Evolutionary conservation across 2,888 invertebrate species (phyloP).

Genomic region (Syrphus vitripennis): DNA sequence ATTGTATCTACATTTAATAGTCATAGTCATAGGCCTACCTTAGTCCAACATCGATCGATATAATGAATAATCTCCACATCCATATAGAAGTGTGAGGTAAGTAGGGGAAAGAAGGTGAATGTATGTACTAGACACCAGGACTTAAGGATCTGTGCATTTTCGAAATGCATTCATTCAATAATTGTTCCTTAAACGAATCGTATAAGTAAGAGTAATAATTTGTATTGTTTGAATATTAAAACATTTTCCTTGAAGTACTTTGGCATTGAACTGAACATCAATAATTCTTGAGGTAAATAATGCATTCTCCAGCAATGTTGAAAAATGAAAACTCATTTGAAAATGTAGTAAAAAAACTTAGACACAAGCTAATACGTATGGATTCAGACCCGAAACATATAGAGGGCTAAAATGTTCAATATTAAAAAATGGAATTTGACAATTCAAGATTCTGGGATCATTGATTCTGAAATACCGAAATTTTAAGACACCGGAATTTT

Average conservation of each 20-base stretch:
- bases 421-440: no score
- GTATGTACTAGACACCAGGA: neutral
- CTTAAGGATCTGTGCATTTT: neutral
- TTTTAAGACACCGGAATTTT: no score
- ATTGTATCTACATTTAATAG: constrained; percentile 46
- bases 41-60: constrained; percentile 51
- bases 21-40: constrained; percentile 2
- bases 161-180: neutral
- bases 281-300: no score
- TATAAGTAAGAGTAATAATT: neutral
- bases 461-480: no score
- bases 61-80: neutral
- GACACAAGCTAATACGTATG: no score
- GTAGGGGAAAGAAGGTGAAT: neutral
- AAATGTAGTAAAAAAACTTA: no score
- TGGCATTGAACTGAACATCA: neutral
- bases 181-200: neutral
- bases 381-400: no score
- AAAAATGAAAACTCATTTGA: no score
- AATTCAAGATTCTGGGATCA: no score
- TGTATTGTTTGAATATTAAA: neutral
- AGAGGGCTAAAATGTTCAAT: no score
- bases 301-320: no score
- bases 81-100: neutral
- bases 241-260: neutral